These are phyloP conservation scores for Lutraria lutraria DNA, from an alignment of 2,888 invertebrate species.

Conservation along the genomic window DNA sequence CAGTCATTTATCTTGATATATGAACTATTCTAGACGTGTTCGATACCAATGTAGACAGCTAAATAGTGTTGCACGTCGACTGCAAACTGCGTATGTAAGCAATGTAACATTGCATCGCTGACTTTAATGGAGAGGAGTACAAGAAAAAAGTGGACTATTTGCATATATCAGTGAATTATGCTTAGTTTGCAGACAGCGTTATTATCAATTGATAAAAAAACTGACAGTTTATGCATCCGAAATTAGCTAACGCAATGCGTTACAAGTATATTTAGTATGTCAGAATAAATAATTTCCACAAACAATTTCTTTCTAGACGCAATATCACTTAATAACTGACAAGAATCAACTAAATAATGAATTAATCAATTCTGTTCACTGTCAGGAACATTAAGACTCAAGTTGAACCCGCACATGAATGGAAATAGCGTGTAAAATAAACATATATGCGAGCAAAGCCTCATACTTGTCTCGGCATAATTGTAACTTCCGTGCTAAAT, in stretches of 20 bases:
- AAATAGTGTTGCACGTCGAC: not conserved
- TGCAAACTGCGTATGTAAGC: not conserved
- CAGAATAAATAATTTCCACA: not conserved
- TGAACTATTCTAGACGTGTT: not conserved
- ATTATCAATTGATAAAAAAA: not conserved
- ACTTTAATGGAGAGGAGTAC: too few relatives aligned
- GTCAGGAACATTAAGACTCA: too few relatives aligned
- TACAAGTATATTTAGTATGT: not conserved
- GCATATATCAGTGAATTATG: not conserved
- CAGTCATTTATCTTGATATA: too few relatives aligned
- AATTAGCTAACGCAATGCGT: not conserved
- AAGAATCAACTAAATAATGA: too few relatives aligned
- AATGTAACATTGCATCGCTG: not conserved
- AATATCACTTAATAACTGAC: not conserved
- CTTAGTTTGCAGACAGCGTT: not conserved
- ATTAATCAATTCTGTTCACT: too few relatives aligned
- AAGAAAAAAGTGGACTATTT: not conserved
- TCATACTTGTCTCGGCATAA: too few relatives aligned
- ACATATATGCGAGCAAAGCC: too few relatives aligned
- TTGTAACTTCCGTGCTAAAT: too few relatives aligned
- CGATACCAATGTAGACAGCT: not conserved
- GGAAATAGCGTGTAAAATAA: too few relatives aligned
- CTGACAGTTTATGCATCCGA: not conserved
- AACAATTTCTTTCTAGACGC: not conserved
- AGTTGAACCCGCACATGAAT: too few relatives aligned